Base-by-base conservation (phyloP, 2,888 invertebrate species). In the Hyppa rectilinea region DNA sequence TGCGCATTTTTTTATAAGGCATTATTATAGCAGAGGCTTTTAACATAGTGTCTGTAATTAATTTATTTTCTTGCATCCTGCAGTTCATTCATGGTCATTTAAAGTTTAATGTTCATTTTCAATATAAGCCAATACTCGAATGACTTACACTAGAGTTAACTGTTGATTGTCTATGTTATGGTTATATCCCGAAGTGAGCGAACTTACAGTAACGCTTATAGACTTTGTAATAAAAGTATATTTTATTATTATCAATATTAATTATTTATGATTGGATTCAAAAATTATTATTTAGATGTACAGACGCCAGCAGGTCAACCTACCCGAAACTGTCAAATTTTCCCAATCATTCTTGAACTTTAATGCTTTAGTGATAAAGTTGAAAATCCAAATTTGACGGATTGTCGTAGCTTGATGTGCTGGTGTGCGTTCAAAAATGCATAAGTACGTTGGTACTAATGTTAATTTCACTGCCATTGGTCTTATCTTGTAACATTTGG, bases 21-120 rank as follows among this genome's bases (percentile, higher is more conserved):
- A 38, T 43, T 65, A 61, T 59, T 68, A 40, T 60, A 66, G 31
- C 74, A 80, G 85, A 88, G 87, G 83, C 87, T 87, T 82, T 49
- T 82, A 72, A 53, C 55, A 62, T 83, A 84, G 77, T 82, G 67
- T 69, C 69, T 61, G 69, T 85, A 78, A 61, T 74, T 84, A 75
- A 80, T 67, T 86, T 83, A 84, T 81, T 78, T 79, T 75, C 49
- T 82, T 70, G 64, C 75, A 82, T 81, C 75, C 80, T 78, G 43
- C 31, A 74, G 40, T 69, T 71, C 50, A 67, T 70, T 80, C 67
- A 70, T 75, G 6, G 36, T 67, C 50, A 77, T 76, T 77, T 55
- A 59, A 40, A 50, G 14, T 61, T 65, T 20, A 34, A 43, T 20
- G 23, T 62, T 56, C 45, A 52, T 67, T 47, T 45, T 40, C 34